phyloP scores from a whole-genome alignment of 2,113 vertebrate genomes.

The Alouatta palliata region DNA sequence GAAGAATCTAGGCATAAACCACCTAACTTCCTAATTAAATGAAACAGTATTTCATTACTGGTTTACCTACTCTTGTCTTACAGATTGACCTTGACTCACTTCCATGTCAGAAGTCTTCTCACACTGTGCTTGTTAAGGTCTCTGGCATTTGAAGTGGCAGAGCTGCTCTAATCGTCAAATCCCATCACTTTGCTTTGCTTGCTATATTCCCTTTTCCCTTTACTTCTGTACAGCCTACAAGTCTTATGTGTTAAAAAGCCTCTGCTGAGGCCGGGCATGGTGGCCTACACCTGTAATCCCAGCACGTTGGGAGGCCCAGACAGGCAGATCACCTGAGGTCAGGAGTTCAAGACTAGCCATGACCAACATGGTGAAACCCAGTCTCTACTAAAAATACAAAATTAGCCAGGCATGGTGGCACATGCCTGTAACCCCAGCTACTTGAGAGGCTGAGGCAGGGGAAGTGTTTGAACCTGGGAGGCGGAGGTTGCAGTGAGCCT shows the following conservation, averaged over 20 bases:
- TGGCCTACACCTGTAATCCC: too few species aligned
- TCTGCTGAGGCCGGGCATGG: not conserved
- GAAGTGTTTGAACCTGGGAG: too few species aligned
- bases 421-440: too few species aligned
- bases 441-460: too few species aligned
- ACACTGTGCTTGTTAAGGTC: not conserved
- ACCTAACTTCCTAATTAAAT: slow-evolving; percentile 26
- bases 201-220: not conserved
- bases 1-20: not conserved
- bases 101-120: not conserved
- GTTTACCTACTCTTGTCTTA: not conserved
- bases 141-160: not conserved
- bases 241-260: not conserved
- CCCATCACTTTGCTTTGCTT: not conserved
- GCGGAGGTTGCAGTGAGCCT: too few species aligned
- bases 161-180: not conserved
- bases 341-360: too few species aligned
- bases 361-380: too few species aligned
- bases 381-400: too few species aligned
- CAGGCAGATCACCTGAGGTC: too few species aligned
- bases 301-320: too few species aligned
- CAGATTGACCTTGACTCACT: not conserved
- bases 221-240: not conserved
- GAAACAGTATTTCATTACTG: slow-evolving; percentile 12
- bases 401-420: too few species aligned